Conservation (phyloP, 2,888 invertebrate genomes). For the Hemistola chrysoprasaria region DNA sequence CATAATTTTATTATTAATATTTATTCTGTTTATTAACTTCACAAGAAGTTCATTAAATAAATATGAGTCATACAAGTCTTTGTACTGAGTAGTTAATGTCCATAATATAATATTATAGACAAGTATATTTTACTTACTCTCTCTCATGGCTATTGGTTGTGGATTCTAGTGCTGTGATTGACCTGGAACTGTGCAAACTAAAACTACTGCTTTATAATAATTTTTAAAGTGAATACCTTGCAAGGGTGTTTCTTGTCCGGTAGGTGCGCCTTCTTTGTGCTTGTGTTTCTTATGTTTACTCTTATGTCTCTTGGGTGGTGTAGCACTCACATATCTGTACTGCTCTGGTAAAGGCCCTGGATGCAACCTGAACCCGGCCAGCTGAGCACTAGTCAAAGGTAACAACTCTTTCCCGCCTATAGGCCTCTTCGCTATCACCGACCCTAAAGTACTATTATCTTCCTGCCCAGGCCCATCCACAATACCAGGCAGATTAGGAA, state of each 20-base stretch:
- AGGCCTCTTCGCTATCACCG: constrained; percentile 97
- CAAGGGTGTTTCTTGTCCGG: constrained; percentile 88
- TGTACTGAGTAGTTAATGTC: too few relatives aligned
- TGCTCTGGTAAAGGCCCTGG: constrained; percentile 98
- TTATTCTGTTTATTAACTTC: too few relatives aligned
- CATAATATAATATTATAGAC: too few relatives aligned
- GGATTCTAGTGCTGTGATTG: too few relatives aligned
- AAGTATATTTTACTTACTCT: too few relatives aligned
- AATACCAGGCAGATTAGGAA: constrained; percentile 97
- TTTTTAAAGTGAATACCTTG: constrained; percentile 85
- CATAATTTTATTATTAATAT: too few relatives aligned
- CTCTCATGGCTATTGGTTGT: too few relatives aligned
- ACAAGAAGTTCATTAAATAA: too few relatives aligned
- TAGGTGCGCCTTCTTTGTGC: constrained; percentile 92
- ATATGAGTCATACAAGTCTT: too few relatives aligned
- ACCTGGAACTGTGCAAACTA: too few relatives aligned
- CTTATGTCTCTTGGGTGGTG: constrained; percentile 96
- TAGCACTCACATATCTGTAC: constrained; percentile 95
- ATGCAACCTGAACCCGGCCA: constrained; percentile 96
- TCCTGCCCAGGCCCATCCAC: constrained; percentile 95
- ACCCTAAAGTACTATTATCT: constrained; percentile 93
- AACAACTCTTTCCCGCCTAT: constrained; percentile 93
- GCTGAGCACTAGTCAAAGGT: constrained; percentile 92
- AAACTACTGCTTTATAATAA: too few relatives aligned
- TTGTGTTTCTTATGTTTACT: constrained; percentile 98